These are phyloP conservation scores for Poliocrania exsul DNA, from an alignment of 2,797 vertebrate genomes.

Conservation along the genomic window DNA sequence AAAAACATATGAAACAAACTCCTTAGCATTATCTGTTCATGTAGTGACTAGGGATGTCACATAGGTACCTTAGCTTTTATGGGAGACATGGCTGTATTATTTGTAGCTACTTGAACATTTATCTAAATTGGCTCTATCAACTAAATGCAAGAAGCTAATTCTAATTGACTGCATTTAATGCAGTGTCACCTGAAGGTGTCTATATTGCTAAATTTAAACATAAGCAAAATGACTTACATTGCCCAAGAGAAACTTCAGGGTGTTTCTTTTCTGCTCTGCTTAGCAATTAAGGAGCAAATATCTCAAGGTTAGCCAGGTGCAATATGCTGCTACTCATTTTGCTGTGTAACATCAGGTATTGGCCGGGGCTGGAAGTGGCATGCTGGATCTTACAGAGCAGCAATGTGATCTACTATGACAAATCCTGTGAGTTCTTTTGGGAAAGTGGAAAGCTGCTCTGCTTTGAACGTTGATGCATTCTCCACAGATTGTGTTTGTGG, in stretches of 20 bases:
- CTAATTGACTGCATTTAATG: conserved; percentile 26
- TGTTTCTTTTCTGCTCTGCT: background rate
- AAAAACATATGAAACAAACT: background rate
- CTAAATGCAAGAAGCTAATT: conserved; percentile 20
- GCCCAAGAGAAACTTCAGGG: background rate
- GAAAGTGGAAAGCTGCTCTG: background rate
- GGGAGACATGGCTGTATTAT: background rate
- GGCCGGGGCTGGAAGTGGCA: background rate
- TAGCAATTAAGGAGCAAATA: conserved; percentile 13
- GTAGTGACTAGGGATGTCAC: background rate
- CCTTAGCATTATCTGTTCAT: background rate
- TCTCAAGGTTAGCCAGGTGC: conserved; percentile 38
- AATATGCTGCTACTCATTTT: conserved; percentile 3
- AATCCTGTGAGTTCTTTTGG: background rate
- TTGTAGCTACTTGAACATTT: background rate
- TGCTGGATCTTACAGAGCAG: background rate
- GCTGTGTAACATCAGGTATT: background rate
- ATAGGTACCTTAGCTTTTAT: background rate
- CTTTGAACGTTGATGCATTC: background rate
- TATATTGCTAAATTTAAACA: conserved; percentile 26
- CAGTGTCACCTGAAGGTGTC: conserved; percentile 10
- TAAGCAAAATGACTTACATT: background rate
- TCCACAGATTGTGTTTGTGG: background rate
- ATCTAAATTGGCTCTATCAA: background rate
- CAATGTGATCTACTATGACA: background rate